Percentiles rank a stretch among this genome's conserved stretches.
phyloP scores from a whole-genome alignment of 1,140 invertebrate genomes.

The Drosophila serrata region DNA sequence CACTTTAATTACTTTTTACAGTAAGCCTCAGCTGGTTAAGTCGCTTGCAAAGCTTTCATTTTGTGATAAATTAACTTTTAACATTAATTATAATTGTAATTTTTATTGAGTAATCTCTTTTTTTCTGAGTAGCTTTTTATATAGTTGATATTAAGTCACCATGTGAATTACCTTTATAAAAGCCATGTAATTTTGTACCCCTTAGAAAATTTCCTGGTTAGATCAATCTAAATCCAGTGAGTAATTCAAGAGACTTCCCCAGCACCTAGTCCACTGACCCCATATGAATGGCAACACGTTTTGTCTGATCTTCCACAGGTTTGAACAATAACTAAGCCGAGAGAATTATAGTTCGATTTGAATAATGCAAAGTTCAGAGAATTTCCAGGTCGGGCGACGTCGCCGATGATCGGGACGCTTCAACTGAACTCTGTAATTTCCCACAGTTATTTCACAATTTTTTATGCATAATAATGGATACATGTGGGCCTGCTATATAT shows the following conservation, averaged over 20 bases:
- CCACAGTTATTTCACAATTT: constrained; percentile 42
- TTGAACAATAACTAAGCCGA: constrained; percentile 30
- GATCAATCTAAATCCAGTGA: no score
- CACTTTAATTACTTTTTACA: constrained; percentile 3
- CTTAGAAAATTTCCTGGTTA: constrained; percentile 10
- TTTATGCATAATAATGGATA: constrained; percentile 26
- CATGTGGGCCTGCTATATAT: constrained; percentile 11
- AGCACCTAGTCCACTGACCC: constrained; percentile 35
- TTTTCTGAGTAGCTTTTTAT: background rate
- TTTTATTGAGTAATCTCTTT: background rate
- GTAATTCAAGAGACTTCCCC: constrained; percentile 9
- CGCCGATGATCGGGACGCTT: constrained; percentile 37
- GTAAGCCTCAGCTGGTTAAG: background rate
- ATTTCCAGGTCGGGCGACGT: constrained; percentile 55
- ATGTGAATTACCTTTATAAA: background rate
- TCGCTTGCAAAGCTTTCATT: background rate
- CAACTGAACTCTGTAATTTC: constrained; percentile 51
- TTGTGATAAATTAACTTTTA: background rate
- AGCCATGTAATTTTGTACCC: background rate
- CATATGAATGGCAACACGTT: constrained; percentile 33
- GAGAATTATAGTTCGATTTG: constrained; percentile 7
- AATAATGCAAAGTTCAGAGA: constrained; percentile 31
- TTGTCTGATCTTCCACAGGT: constrained; percentile 12
- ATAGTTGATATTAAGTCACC: background rate
- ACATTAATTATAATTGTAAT: background rate